Conservation (phyloP, 2,888 invertebrate species). For the Xestobium rufovillosum region DNA sequence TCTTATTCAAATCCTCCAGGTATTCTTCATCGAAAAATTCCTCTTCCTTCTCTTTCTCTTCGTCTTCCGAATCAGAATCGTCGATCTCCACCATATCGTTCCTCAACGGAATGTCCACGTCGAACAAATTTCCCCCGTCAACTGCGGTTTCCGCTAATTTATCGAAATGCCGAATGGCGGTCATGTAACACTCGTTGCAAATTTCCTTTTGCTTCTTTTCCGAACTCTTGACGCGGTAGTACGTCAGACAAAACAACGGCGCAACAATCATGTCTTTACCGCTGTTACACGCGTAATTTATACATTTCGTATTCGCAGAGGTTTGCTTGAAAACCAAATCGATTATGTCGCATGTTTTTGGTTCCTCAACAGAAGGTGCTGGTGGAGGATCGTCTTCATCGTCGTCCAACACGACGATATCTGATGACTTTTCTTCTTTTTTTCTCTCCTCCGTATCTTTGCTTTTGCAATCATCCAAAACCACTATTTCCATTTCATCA, state of each 20-base stretch:
- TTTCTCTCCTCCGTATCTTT: not conserved
- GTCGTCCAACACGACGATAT: not conserved
- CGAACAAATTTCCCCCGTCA: slow-evolving; percentile 26
- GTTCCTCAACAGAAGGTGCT: slow-evolving; percentile 5
- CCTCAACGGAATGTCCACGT: slow-evolving; percentile 36
- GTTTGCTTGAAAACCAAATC: slow-evolving; percentile 32
- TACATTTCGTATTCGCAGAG: slow-evolving; percentile 41
- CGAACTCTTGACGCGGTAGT: slow-evolving; percentile 40
- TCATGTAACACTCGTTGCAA: slow-evolving; percentile 39
- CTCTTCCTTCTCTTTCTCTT: slow-evolving; percentile 23
- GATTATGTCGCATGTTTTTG: slow-evolving; percentile 31
- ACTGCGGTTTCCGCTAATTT: slow-evolving; percentile 29
- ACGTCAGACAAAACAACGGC: slow-evolving; percentile 40
- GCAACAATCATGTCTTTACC: slow-evolving; percentile 43
- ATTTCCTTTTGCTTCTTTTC: slow-evolving; percentile 38
- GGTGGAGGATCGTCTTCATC: not conserved
- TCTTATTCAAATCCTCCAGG: slow-evolving; percentile 40
- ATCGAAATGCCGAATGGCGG: slow-evolving; percentile 37
- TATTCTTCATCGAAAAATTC: slow-evolving; percentile 31
- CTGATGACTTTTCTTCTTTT: slow-evolving; percentile 9
- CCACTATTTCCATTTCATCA: slow-evolving; percentile 10
- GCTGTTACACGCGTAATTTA: slow-evolving; percentile 50
- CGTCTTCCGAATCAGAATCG: slow-evolving; percentile 40
- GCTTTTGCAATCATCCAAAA: too few species aligned
- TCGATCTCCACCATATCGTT: slow-evolving; percentile 41